Evolutionary conservation across 1,140 invertebrate species (phyloP), one percentile per base, ranked within the genome.

Genomic region (Dendroctonus valens): DNA sequence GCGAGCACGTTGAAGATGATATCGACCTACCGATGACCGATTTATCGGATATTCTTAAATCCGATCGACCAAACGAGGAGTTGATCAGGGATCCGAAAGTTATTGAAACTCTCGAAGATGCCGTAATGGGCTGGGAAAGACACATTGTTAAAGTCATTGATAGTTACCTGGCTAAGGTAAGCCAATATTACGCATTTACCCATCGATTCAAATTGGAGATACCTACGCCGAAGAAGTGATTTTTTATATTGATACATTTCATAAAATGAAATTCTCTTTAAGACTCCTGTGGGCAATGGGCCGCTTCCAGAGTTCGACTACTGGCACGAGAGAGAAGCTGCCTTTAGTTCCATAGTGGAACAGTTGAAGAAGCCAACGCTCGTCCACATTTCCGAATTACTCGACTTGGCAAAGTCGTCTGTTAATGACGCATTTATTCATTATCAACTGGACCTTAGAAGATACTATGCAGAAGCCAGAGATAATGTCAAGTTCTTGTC

Each of bases 401-500:
- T 90, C 15, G 79, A 82, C 53, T 70, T 76, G 37, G 76, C 79
- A 5, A 74, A 84, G 5, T 86, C 84, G 1, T 70, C 78, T 3
- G 77, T 81, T 46, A 71, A 81, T 6, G 72, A 73, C 9, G 78
- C 79, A 12, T 88, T 90, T 76, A 76, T 82, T 44, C 75, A 78
- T 57, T 81, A 83, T 44, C 72, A 83, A 65, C 75, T 81, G 0
- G 86, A 87, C 52, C 77, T 94, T 0, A 81, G 86, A 60, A 86
- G 87, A 51, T 81, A 86, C 70, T 91, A 90, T 66, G 82, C 85
- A n/a, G 82, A 91, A 72, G 90, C 93, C 0, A 88, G 89, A 71
- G 91, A 96, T 72, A 96, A 94, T 76, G 84, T 90, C 0, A 88
- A 92, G 66, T 95, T 95, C 78, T 76, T 96, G 7, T 86, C 85